phyloP scores from a whole-genome alignment of 1,140 invertebrate species.

The Wasmannia auropunctata region DNA sequence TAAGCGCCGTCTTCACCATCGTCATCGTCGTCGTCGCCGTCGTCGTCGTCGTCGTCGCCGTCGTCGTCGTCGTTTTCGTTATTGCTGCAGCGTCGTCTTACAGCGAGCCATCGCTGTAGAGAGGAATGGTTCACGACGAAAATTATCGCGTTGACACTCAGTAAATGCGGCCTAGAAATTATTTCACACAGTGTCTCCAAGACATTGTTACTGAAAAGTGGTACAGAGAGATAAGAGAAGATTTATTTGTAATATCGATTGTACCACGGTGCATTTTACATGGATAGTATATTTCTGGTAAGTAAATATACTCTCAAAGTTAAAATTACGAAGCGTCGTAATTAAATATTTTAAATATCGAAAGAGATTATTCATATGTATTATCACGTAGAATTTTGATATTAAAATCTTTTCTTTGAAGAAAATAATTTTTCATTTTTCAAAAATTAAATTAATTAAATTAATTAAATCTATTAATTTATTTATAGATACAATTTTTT shows the following conservation, averaged over 20 bases:
- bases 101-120: not conserved
- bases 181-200: conserved; percentile 18
- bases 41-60: not conserved
- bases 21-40: not conserved
- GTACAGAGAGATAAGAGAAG: conserved; percentile 19
- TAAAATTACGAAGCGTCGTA: not conserved
- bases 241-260: conserved; percentile 1
- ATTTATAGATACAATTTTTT: not conserved
- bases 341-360: not conserved
- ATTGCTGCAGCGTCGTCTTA: conserved; percentile 8
- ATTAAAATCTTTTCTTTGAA: not conserved
- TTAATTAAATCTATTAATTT: too few species aligned
- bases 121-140: conserved; percentile 37
- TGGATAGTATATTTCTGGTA: not conserved
- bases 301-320: not conserved
- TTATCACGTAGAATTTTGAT: not conserved
- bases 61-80: conserved; percentile 28
- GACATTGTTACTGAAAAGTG: not conserved
- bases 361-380: not conserved
- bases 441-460: too few species aligned
- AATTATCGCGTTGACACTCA: conserved; percentile 39
- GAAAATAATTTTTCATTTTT: not conserved
- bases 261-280: not conserved
- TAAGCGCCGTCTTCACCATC: conserved; percentile 16
- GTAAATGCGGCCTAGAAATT: conserved; percentile 30